A percentile compares a stretch with the other conserved stretches of the same genome.
These are phyloP conservation scores for Mellilla xanthometata DNA, from an alignment of 2,888 invertebrate genomes.

Conservation along the genomic window DNA sequence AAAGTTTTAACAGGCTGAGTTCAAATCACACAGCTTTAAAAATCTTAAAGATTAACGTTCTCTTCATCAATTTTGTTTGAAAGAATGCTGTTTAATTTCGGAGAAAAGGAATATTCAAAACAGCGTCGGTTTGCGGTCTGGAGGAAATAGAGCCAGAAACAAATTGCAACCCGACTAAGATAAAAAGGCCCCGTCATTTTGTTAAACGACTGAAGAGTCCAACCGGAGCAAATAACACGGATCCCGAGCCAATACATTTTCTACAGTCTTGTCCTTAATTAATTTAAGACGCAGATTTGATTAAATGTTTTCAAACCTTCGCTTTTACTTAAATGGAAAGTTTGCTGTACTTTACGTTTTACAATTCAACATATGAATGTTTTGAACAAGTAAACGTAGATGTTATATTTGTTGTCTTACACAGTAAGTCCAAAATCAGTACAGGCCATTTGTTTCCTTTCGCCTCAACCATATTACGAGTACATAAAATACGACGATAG, in stretches of 20 bases:
- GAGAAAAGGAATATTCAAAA: conserved; percentile 68
- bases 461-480: neutral
- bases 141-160: conserved; percentile 73
- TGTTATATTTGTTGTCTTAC: too few relatives aligned
- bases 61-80: conserved; percentile 16
- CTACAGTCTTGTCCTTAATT: conserved; percentile 16
- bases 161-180: conserved; percentile 76
- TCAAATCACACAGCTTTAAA: conserved; percentile 1
- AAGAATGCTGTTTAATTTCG: conserved; percentile 59
- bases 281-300: conserved; percentile 15
- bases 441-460: neutral
- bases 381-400: too few relatives aligned
- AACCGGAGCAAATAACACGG: conserved; percentile 58
- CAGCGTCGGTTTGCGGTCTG: conserved; percentile 65
- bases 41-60: neutral
- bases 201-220: conserved; percentile 70
- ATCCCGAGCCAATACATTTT: conserved; percentile 43
- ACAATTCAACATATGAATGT: too few relatives aligned
- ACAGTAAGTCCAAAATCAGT: conserved; percentile 1
- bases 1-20: neutral
- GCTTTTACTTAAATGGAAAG: too few relatives aligned
- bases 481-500: conserved; percentile 6
- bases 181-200: conserved; percentile 79
- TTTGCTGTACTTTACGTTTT: neutral
- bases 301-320: neutral